These are phyloP conservation scores for Capitulum mitella DNA, from an alignment of 2,888 invertebrate genomes.

Conservation along the genomic window DNA sequence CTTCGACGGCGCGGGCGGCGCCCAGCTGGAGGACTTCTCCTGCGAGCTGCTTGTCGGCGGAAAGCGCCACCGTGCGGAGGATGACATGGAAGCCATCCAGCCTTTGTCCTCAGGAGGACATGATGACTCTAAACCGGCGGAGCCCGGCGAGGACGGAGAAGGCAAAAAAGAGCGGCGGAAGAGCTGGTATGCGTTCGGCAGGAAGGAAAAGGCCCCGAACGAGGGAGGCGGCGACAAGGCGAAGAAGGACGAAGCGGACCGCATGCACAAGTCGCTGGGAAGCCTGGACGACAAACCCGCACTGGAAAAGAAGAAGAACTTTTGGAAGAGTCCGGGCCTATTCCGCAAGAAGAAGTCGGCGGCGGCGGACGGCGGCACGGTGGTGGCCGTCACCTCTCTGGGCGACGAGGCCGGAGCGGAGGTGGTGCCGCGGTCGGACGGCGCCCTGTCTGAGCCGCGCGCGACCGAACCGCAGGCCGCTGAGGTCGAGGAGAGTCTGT, in stretches of 20 bases:
- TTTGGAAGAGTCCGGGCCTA: constrained; percentile 1
- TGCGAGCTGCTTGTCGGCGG: neutral
- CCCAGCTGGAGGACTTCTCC: neutral
- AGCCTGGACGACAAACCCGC: neutral
- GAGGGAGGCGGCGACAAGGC: neutral
- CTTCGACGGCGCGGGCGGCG: neutral
- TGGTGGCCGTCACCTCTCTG: neutral
- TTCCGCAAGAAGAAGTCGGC: constrained; percentile 2
- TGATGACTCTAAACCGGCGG: neutral
- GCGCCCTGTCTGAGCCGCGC: neutral
- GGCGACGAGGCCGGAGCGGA: neutral
- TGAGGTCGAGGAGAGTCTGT: neutral
- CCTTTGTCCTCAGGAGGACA: neutral
- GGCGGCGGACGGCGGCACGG: neutral
- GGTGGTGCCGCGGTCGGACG: neutral
- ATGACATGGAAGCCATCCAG: neutral
- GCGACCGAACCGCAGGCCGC: neutral
- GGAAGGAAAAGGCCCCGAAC: neutral
- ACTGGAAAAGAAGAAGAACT: neutral
- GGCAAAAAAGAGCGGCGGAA: neutral
- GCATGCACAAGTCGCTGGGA: neutral
- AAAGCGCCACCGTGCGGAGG: neutral
- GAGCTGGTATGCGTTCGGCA: neutral
- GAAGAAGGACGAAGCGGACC: neutral
- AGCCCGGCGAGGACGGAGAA: neutral